Percentiles rank a stretch among this genome's conserved stretches.
Evolutionary conservation across 2,113 vertebrate species (phyloP).

Genomic region (Cyprinodon tularosa): DNA sequence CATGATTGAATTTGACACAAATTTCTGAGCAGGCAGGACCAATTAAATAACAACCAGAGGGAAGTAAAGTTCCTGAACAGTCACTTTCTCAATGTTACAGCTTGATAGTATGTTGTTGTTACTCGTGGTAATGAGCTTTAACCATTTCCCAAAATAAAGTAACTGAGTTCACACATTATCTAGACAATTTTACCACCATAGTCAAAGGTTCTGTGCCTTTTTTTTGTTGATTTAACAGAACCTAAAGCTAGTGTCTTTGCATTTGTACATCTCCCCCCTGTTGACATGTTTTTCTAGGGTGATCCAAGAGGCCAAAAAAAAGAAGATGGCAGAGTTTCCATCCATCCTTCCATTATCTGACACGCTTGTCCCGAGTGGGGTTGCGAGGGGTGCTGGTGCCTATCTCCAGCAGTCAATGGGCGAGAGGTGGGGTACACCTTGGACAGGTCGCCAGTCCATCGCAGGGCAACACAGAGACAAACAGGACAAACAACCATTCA

Average conservation of each 20-base stretch:
- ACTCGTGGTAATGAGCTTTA: slow-evolving; percentile 16
- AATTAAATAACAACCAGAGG: slow-evolving; percentile 39
- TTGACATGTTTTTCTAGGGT: too few relatives aligned
- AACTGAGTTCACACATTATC: neutral
- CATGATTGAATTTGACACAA: slow-evolving; percentile 64
- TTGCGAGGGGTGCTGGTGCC: too few relatives aligned
- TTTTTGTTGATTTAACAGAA: neutral
- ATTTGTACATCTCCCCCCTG: neutral
- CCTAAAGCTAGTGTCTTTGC: neutral
- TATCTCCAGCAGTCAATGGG: too few relatives aligned
- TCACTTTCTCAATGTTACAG: slow-evolving; percentile 9
- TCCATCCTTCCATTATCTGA: too few relatives aligned
- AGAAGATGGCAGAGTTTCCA: too few relatives aligned
- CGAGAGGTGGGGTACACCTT: too few relatives aligned
- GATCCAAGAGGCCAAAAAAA: neutral
- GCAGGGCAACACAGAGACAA: too few relatives aligned
- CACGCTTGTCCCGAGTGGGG: too few relatives aligned
- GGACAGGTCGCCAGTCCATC: too few relatives aligned
- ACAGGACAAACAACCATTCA: too few relatives aligned
- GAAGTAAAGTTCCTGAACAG: slow-evolving; percentile 23
- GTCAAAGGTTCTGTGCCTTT: neutral
- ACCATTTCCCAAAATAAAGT: neutral
- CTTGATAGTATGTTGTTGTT: slow-evolving; percentile 20
- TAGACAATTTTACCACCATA: neutral
- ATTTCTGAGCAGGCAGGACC: slow-evolving; percentile 43